Evolutionary conservation across 2,797 vertebrate genomes (phyloP), one percentile per base, ranked within the genome.

Genomic region (Hoplostethus mediterraneus): DNA sequence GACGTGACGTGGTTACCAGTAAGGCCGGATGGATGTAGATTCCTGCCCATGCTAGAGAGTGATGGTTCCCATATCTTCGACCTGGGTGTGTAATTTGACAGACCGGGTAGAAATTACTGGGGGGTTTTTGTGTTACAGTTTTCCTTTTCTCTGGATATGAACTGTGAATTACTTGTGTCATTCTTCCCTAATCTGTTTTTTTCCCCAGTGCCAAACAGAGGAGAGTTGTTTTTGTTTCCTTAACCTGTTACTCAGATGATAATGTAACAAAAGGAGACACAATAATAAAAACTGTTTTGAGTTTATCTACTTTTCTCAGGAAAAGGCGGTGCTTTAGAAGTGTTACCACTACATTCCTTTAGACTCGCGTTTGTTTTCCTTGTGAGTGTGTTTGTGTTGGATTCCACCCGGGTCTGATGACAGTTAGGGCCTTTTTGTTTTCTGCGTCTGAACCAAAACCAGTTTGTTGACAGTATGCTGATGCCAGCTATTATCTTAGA

Each of bases 331-430:
- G 52, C 5, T 56, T 31, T 33, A 33, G 54, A 56, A 45, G 28
- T 10, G 25, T 6, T 25, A 25, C 25, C 21, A 2, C 17, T 12
- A 30, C 25, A 53, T 53, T 30, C 21, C 25, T 28, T 9, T 11
- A 36, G 54, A 36, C 14, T 6, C n/a, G 14, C 13, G n/a, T n/a
- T 17, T 16, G 2, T 49, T n/a, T 49, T 17, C 47, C n/a, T 4
- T 49, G 47, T 6, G n/a, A 55, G 30, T 14, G 14, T 55, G 53
- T 55, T 57, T 61, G 57, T 61, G 25, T 61, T 61, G 42, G 58
- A 61, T 30, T 45, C 13, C 25, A 30, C 4, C 25, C 25, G 40
- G 12, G 13, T 45, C 38, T 14, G 7, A 44, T 44, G 13, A 13
- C 14, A 10, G 14, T 14, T 4, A 6, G 1, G 16, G 1, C 12